phyloP scores from a whole-genome alignment of 2,113 vertebrate species.

The Trinectes maculatus region DNA sequence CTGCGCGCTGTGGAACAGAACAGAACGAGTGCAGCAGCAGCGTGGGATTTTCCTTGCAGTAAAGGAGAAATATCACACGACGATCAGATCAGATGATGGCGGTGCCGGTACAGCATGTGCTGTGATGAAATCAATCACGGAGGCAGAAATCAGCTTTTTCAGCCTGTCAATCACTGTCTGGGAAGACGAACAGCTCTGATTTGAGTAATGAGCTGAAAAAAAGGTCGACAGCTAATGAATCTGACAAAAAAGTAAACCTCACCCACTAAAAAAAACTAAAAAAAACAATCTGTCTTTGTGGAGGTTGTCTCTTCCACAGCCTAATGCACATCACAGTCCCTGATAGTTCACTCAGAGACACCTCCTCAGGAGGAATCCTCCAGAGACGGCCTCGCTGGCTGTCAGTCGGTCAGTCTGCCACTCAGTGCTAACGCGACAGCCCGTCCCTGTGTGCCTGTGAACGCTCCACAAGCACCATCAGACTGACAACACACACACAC shows the following conservation, averaged over 20 bases:
- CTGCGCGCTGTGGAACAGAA: slow-evolving; percentile 19
- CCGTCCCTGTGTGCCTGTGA: slow-evolving; percentile 65
- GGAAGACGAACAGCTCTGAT: slow-evolving; percentile 36
- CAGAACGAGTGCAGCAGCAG: slow-evolving; percentile 3
- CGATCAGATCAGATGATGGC: slow-evolving; percentile 30
- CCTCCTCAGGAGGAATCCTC: slow-evolving; percentile 72
- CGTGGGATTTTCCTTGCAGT: slow-evolving; percentile 33
- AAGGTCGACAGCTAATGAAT: slow-evolving; percentile 60
- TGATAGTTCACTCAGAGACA: slow-evolving; percentile 70
- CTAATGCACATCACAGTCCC: slow-evolving; percentile 65
- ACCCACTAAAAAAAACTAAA: slow-evolving; percentile 7
- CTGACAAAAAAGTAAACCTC: slow-evolving; percentile 30
- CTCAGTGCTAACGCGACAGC: slow-evolving; percentile 70
- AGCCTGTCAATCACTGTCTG: slow-evolving; percentile 56
- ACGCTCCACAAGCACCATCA: slow-evolving; percentile 45
- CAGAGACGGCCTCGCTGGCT: slow-evolving; percentile 62
- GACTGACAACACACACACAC: slow-evolving; percentile 62
- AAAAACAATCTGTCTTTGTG: slow-evolving; percentile 18
- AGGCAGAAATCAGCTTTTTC: slow-evolving; percentile 33
- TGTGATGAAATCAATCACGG: slow-evolving; percentile 48
- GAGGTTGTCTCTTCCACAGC: slow-evolving; percentile 55
- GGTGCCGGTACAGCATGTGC: slow-evolving; percentile 13
- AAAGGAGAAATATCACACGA: slow-evolving; percentile 22
- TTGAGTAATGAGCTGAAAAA: slow-evolving; percentile 50
- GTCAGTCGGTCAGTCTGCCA: slow-evolving; percentile 72